These are phyloP conservation scores for Linepithema humile DNA, from an alignment of 1,140 invertebrate species.

Conservation along the genomic window DNA sequence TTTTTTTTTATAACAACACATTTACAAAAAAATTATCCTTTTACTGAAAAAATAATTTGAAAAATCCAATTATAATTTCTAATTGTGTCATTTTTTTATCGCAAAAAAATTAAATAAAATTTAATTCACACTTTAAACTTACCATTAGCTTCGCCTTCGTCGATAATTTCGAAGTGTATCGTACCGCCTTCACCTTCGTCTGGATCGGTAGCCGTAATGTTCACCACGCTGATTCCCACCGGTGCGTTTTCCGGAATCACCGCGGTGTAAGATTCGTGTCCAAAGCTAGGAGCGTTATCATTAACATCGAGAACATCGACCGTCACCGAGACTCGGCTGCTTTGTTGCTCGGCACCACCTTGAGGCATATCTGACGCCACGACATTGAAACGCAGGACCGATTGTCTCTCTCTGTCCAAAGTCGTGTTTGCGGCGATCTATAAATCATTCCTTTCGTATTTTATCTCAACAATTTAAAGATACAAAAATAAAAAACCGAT, in stretches of 20 bases:
- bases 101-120: too few species aligned
- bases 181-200: conserved; percentile 89
- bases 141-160: conserved; percentile 90
- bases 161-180: conserved; percentile 88
- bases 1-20: too few species aligned
- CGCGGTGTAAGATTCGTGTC: conserved; percentile 83
- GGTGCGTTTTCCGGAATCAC: conserved; percentile 91
- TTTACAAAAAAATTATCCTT: too few species aligned
- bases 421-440: conserved; percentile 88
- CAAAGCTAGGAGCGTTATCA: conserved; percentile 89
- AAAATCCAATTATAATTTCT: too few species aligned
- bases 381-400: conserved; percentile 88
- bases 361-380: conserved; percentile 90
- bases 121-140: conserved; percentile 54
- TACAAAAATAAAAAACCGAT: neutral
- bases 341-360: conserved; percentile 87
- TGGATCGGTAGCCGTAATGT: conserved; percentile 92
- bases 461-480: neutral
- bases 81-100: too few species aligned
- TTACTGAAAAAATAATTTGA: too few species aligned
- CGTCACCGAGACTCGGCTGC: conserved; percentile 86
- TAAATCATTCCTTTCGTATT: conserved; percentile 31
- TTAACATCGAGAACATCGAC: conserved; percentile 93
- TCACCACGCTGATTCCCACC: conserved; percentile 87
- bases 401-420: conserved; percentile 91